Percentiles rank a stretch among this genome's conserved stretches.
Conservation (phyloP, 2,113 vertebrate species). For the Salvelinus alpinus region DNA sequence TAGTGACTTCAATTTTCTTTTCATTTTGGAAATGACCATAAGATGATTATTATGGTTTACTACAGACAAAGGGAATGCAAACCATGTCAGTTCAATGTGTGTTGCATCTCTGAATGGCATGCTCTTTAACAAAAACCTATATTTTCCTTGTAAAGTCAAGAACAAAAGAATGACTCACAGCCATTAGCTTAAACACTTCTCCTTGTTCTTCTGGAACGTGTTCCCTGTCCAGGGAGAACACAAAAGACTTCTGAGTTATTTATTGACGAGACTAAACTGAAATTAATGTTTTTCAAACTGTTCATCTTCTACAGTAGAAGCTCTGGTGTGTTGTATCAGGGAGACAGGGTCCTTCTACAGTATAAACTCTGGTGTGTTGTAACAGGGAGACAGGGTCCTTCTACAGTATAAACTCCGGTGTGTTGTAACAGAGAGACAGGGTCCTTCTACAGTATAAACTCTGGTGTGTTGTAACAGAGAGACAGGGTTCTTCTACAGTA, state of each 20-base stretch:
- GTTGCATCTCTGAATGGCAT: not conserved
- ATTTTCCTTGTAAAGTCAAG: not conserved
- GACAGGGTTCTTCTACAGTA: too few species aligned
- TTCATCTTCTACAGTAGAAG: too few species aligned
- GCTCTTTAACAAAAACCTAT: not conserved
- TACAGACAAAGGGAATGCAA: constrained; percentile 25
- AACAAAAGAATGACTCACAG: not conserved
- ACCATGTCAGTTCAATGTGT: constrained; percentile 8
- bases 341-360: too few species aligned
- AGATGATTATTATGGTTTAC: not conserved
- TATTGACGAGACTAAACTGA: not conserved
- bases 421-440: too few species aligned
- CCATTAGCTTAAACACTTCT: constrained; percentile 31
- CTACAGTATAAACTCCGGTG: too few species aligned
- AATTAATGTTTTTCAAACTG: not conserved
- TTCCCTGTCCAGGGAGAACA: constrained; percentile 22
- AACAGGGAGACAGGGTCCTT: too few species aligned
- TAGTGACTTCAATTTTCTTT: constrained; percentile 12
- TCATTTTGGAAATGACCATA: constrained; percentile 7
- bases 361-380: too few species aligned
- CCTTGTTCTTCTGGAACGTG: constrained; percentile 3
- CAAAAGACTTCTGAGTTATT: not conserved
- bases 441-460: too few species aligned
- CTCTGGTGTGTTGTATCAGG: too few species aligned
- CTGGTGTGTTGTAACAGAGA: too few species aligned